A percentile compares a stretch with the other conserved stretches of the same genome.
Evolutionary conservation across 2,113 vertebrate species (phyloP).

Genomic region (Bolborhynchus lineola): DNA sequence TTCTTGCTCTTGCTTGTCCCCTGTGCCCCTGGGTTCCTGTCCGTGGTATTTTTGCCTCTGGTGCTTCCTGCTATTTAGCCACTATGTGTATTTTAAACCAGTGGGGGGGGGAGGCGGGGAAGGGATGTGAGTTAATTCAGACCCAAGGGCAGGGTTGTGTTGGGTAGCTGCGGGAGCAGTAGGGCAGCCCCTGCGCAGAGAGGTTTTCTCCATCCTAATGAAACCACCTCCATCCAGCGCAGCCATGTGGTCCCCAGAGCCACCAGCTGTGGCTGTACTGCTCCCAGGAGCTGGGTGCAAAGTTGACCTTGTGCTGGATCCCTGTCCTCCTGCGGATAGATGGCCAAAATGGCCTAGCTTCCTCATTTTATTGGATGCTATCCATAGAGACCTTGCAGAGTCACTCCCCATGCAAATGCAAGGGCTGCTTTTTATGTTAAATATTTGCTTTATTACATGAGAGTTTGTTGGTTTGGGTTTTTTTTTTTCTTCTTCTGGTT

Average conservation of each 20-base stretch:
- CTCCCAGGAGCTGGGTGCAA: neutral
- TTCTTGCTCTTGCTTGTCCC: neutral
- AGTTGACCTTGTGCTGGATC: neutral
- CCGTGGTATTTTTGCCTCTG: constrained; percentile 4
- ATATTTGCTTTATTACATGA: neutral
- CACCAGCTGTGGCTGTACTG: fast-evolving
- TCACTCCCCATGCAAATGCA: neutral
- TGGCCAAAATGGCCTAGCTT: fast-evolving
- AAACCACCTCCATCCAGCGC: fast-evolving
- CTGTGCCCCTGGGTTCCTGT: constrained; percentile 45
- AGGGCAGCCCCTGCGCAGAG: fast-evolving
- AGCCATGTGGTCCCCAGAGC: fast-evolving
- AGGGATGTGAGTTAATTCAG: neutral
- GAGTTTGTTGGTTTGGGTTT: neutral
- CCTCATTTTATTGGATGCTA: neutral
- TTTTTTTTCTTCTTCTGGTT: neutral
- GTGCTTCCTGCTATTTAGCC: constrained; percentile 51
- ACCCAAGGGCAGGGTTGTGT: neutral
- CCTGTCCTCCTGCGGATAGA: fast-evolving
- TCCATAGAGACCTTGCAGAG: neutral
- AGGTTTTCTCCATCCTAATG: neutral
- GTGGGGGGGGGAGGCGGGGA: neutral
- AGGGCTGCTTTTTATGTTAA: neutral
- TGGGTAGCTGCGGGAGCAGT: fast-evolving
- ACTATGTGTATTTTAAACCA: neutral